A percentile compares a stretch with the other conserved stretches of the same genome.
phyloP scores from a whole-genome alignment of 2,113 vertebrate genomes.

The Desmodus rotundus region DNA sequence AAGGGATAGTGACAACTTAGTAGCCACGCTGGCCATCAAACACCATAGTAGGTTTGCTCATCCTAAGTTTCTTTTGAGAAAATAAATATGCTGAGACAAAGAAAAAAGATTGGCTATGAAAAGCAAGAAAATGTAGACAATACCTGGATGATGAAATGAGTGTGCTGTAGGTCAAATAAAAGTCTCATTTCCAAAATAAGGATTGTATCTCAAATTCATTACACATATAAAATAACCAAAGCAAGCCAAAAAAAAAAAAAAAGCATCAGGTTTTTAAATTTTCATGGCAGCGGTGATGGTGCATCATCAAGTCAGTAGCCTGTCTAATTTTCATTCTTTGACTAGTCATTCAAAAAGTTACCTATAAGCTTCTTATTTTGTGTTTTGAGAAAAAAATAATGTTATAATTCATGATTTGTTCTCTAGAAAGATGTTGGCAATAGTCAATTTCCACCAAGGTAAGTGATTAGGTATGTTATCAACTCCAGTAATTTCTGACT shows the following conservation, averaged over 20 bases:
- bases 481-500: background rate
- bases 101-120: background rate
- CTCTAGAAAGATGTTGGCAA: background rate
- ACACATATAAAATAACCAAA: background rate
- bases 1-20: background rate
- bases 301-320: background rate
- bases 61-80: conserved; percentile 9
- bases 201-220: background rate
- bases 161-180: background rate
- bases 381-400: background rate
- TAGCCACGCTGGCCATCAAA: background rate
- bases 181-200: conserved; percentile 1
- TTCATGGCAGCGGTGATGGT: background rate
- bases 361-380: background rate
- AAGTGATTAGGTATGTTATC: background rate
- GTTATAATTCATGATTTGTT: background rate
- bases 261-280: background rate
- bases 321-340: background rate
- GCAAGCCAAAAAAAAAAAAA: background rate
- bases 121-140: background rate
- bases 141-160: background rate
- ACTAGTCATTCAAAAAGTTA: background rate
- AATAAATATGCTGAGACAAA: background rate
- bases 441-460: background rate
- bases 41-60: background rate